A percentile compares a stretch with the other conserved stretches of the same genome.
phyloP scores from a whole-genome alignment of 1,140 invertebrate species.

The Nasonia giraulti region DNA sequence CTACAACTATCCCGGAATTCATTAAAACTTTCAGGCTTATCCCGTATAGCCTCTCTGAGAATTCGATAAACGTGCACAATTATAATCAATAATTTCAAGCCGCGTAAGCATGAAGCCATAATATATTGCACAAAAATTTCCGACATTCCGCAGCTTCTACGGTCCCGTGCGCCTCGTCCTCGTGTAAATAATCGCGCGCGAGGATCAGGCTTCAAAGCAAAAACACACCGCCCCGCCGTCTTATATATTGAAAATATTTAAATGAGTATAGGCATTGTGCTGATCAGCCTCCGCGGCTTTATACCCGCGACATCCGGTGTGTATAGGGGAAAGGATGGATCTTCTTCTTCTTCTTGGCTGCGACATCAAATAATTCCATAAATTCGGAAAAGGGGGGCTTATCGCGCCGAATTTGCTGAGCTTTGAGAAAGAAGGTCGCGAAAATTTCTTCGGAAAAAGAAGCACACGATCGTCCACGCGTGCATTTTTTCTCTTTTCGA shows the following conservation, averaged over 20 bases:
- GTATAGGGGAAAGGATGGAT: not conserved
- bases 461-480: too few relatives aligned
- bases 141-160: not conserved
- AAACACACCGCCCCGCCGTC: slow-evolving; percentile 11
- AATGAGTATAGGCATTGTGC: slow-evolving; percentile 13
- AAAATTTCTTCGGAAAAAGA: too few relatives aligned
- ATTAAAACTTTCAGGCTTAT: not conserved
- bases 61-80: too few relatives aligned
- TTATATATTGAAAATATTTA: slow-evolving; percentile 55
- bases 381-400: slow-evolving; percentile 12
- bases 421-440: not conserved
- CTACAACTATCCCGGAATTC: not conserved
- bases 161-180: too few relatives aligned
- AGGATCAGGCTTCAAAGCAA: not conserved
- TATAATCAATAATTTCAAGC: not conserved
- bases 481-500: too few relatives aligned
- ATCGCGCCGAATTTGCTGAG: not conserved
- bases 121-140: not conserved
- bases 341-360: not conserved
- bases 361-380: slow-evolving; percentile 17
- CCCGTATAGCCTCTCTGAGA: not conserved
- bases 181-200: slow-evolving; percentile 14
- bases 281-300: slow-evolving; percentile 16
- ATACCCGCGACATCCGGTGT: not conserved
- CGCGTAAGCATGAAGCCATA: too few relatives aligned